Evolutionary conservation across 2,888 invertebrate genomes (phyloP), one percentile per base, ranked within the genome.

Genomic region (Sabatieria punctata): DNA sequence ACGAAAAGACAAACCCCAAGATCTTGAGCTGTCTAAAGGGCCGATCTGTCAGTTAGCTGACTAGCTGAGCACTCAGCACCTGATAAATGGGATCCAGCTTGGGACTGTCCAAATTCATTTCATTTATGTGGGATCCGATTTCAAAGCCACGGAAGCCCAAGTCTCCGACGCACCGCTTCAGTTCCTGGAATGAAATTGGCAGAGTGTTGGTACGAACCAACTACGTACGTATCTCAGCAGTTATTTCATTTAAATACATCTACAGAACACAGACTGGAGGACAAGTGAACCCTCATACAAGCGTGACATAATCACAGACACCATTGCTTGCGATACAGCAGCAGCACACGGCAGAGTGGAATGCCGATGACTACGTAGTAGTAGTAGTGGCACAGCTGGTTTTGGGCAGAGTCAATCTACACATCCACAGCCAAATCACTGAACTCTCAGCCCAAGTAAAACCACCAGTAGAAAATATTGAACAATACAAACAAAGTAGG

Each of bases 61-160:
- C 8, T 8, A 15, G 30, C 8, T 30, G 30, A 15, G 30, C 15
- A 15, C 15, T 8, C 30, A 15, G 30, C 30, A 15, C 30, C 15
- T 30, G 30, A 11, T 30, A 11, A 11, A 15, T 8, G 30, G 30
- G 30, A 15, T 15, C 15, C 30, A 75, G 63, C 50, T 70, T 66
- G 25, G 57, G 57, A 22, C 68, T 68, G 57, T 74, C 73, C 38
- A 75, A 59, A 51, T 72, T 72, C 70, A 72, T 73, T 11, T 73
- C 70, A 53, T 73, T 73, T 15, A 75, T 59, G 55, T 75, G 74
- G 2, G 73, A 72, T 6, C 75, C 74, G 43, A 75, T 74, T 57
- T 74, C 71, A 43, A 74, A 64, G 4, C 72, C 73, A 27, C 61
- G 59, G 46, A 75, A 65, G 3, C 69, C 69, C 1, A 67, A 53